These are phyloP conservation scores for Oryzias curvinotus DNA, from an alignment of 2,113 vertebrate genomes.

Conservation along the genomic window DNA sequence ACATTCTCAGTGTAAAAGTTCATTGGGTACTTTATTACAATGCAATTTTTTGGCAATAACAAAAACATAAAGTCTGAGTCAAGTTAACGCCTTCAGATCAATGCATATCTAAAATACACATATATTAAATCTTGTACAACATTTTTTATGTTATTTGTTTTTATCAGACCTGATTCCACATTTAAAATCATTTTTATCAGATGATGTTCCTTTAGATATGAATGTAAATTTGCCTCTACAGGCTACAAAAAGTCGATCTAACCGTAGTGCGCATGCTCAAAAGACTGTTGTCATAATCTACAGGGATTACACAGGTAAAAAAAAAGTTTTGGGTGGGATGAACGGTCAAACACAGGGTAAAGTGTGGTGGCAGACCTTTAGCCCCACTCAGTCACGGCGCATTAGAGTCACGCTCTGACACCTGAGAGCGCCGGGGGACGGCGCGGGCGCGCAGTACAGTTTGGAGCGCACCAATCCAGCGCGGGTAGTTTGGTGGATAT, in stretches of 20 bases:
- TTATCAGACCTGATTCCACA: no score
- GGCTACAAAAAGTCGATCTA: no score
- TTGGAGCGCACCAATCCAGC: slow-evolving; percentile 9
- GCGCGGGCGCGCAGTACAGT: slow-evolving; percentile 17
- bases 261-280: neutral
- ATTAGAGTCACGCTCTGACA: slow-evolving; percentile 51
- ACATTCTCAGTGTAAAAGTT: neutral
- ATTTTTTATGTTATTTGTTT: no score
- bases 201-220: no score
- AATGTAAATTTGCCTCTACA: no score
- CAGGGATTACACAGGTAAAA: neutral
- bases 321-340: neutral
- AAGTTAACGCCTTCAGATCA: no score
- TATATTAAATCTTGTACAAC: no score
- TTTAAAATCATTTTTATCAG: no score
- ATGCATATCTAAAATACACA: no score
- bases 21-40: no score
- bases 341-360: neutral
- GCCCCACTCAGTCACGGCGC: slow-evolving; percentile 24
- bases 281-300: neutral
- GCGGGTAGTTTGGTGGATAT: slow-evolving; percentile 31
- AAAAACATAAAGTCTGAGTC: no score
- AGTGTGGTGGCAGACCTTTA: slow-evolving; percentile 48
- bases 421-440: slow-evolving; percentile 51
- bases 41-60: no score